A percentile compares a stretch with the other conserved stretches of the same genome.
These are phyloP conservation scores for Platyscapa corneri DNA, from an alignment of 1,140 invertebrate genomes.

Conservation along the genomic window DNA sequence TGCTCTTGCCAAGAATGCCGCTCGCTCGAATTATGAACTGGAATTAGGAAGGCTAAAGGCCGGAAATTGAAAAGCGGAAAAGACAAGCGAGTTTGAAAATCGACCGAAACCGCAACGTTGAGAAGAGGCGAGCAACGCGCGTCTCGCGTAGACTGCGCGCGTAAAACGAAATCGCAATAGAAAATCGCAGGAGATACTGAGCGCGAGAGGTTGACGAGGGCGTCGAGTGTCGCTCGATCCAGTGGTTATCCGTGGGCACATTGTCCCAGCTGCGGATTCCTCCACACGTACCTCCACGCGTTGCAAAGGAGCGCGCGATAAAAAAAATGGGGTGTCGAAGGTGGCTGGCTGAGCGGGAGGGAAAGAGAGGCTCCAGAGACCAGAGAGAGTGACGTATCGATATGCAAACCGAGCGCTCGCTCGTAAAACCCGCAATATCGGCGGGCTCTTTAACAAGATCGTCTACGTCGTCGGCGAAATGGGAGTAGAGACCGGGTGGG, in stretches of 20 bases:
- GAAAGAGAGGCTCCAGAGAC: neutral
- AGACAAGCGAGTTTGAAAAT: neutral
- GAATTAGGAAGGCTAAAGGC: too few species aligned
- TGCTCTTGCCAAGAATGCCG: neutral
- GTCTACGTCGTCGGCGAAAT: constrained; percentile 51
- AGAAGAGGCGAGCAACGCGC: too few species aligned
- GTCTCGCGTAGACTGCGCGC: neutral
- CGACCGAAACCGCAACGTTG: too few species aligned
- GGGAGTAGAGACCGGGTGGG: constrained; percentile 42
- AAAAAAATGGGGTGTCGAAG: neutral
- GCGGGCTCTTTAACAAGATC: constrained; percentile 55
- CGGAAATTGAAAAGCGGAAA: neutral
- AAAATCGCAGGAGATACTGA: neutral
- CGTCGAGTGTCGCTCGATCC: neutral
- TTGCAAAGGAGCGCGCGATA: neutral
- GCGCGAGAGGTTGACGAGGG: neutral
- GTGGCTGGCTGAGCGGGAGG: too few species aligned
- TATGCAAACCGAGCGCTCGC: constrained; percentile 66
- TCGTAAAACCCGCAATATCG: constrained; percentile 68
- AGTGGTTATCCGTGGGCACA: neutral
- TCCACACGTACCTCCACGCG: neutral
- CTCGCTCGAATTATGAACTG: too few species aligned
- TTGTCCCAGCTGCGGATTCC: constrained; percentile 34
- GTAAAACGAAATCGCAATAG: constrained; percentile 19
- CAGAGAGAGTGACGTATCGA: constrained; percentile 60